Evolutionary conservation across 2,113 vertebrate genomes (phyloP).

Genomic region (Festucalex cinctus): DNA sequence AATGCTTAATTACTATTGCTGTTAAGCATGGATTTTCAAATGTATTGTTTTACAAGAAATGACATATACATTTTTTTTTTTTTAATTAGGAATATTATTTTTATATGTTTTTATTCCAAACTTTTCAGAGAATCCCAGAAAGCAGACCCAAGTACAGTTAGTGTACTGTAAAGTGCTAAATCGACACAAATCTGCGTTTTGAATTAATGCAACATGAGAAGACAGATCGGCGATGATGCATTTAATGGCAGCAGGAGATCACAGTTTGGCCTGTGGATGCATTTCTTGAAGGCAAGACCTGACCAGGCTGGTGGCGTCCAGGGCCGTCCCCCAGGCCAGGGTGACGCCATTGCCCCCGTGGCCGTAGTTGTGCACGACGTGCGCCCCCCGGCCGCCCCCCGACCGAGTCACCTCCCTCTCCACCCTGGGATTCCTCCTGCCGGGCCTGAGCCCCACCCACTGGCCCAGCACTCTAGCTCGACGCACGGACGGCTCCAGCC

Average conservation of each 20-base stretch:
- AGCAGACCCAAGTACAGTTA: too few relatives aligned
- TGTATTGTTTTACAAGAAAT: background rate
- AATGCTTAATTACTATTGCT: background rate
- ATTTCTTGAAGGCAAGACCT: slow-evolving; percentile 63
- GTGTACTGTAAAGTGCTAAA: too few relatives aligned
- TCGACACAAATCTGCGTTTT: too few relatives aligned
- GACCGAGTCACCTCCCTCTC: slow-evolving; percentile 73
- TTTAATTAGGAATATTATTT: too few relatives aligned
- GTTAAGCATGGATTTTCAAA: background rate
- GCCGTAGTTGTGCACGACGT: slow-evolving; percentile 88
- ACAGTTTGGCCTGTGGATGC: slow-evolving; percentile 56
- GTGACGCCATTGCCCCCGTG: slow-evolving; percentile 82
- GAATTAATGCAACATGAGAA: too few relatives aligned
- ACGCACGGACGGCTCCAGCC: slow-evolving; percentile 80
- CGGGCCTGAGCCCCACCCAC: slow-evolving; percentile 84
- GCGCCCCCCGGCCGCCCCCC: slow-evolving; percentile 52
- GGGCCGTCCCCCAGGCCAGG: slow-evolving; percentile 83
- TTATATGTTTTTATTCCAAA: too few relatives aligned
- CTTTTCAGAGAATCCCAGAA: too few relatives aligned
- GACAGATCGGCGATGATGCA: background rate
- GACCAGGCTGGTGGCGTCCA: slow-evolving; percentile 77
- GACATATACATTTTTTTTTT: too few relatives aligned
- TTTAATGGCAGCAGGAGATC: slow-evolving; percentile 9
- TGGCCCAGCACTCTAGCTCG: slow-evolving; percentile 57
- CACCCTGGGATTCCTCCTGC: slow-evolving; percentile 71